Conservation (phyloP, 2,113 vertebrate genomes). For the Peromyscus californicus region DNA sequence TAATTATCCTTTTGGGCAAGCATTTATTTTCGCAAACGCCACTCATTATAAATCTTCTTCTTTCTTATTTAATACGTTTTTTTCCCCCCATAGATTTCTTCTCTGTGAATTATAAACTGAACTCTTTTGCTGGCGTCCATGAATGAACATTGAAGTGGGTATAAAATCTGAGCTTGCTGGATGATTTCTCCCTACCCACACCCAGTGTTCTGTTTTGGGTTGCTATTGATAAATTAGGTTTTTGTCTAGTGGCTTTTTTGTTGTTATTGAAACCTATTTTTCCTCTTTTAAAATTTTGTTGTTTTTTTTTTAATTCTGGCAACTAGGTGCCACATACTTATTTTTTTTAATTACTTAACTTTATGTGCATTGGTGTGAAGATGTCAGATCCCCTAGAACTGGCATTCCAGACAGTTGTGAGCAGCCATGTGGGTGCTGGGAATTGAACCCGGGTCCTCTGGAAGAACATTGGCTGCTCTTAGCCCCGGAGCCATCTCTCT, state of each 20-base stretch:
- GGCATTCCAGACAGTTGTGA: not conserved
- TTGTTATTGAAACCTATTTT: slow-evolving; percentile 6
- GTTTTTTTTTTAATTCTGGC: not conserved
- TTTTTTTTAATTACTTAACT: not conserved
- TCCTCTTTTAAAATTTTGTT: not conserved
- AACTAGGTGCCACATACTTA: not conserved
- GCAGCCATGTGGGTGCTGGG: not conserved
- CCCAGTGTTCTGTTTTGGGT: not conserved
- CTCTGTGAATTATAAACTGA: not conserved
- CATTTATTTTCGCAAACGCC: not conserved
- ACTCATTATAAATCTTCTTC: not conserved
- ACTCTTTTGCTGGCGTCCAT: not conserved
- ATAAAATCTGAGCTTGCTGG: slow-evolving; percentile 3
- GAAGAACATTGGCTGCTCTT: not conserved
- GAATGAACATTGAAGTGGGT: not conserved
- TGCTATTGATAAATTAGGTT: not conserved
- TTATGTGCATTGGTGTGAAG: not conserved
- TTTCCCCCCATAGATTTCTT: not conserved
- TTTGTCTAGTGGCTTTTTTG: not conserved
- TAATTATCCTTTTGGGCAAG: not conserved
- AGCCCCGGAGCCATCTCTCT: not conserved
- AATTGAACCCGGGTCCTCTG: not conserved
- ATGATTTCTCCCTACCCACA: not conserved
- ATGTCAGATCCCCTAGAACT: not conserved
- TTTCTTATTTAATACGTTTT: not conserved